Base-by-base conservation (phyloP, 2,113 vertebrate genomes). In the Xenopus laevis region DNA sequence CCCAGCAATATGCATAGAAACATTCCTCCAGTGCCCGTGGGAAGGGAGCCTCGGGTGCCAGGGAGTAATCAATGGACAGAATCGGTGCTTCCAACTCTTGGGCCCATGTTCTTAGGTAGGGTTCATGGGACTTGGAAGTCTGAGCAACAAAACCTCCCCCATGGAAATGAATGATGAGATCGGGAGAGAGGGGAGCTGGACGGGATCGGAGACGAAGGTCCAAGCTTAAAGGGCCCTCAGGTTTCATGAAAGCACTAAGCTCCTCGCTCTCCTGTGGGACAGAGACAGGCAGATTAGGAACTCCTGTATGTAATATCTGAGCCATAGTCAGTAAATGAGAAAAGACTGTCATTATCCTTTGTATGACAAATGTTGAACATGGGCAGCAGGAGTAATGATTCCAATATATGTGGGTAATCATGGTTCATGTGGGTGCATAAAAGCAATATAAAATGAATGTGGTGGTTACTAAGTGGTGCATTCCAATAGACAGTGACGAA, bases 1-100 rank as follows among this genome's bases (percentile, higher is more conserved):
- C 95, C 95, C 95, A 97, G 87, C 94, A 96, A 85, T 96, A 97
- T 52, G 93, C 92, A 0, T 90, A 97, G 84, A 96, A 96, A 79
- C 95, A 97, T 74, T 97, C 95, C 72, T 97, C 95, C 57, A 97
- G 85, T 0, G 95, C 94, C 0, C 95, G 82, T 9, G 95, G 95
- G 78, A 96, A 96, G 1, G 95, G 95, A 1, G 94, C 93, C 79
- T 96, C 95, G 0, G 95, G 95, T 2, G 95, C 93, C 77, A 97
- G 84, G 1, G 95, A 96, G 81, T 97, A 97, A 79, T 97, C 95
- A 12, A 97, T 89, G 9, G 95, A 96, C 71, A 97, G 80, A 78
- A 97, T 89, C n/a, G 95, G 95, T 7, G 87, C 90, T 0, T 88
- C 89, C 72, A 96, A 87, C 10, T 94, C 92, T 79, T 93, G 94